phyloP scores from a whole-genome alignment of 1,140 invertebrate genomes.

The Eurosta solidaginis region DNA sequence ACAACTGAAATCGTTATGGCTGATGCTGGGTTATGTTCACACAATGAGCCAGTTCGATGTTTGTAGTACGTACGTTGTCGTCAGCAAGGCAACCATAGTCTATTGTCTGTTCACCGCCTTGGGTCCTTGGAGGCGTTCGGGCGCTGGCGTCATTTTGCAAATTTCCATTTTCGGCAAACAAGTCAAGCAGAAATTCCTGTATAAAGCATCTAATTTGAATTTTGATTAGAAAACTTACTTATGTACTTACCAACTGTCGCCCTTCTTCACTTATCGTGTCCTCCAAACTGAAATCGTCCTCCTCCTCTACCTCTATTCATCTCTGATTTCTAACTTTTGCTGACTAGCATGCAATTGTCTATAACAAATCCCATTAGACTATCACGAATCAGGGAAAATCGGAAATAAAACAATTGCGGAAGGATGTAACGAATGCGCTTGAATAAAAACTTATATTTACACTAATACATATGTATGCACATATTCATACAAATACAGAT shows the following conservation, averaged over 20 bases:
- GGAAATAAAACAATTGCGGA: conserved; percentile 21
- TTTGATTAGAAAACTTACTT: conserved; percentile 59
- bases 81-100: neutral
- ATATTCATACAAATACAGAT: neutral
- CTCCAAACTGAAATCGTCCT: no score
- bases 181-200: conserved; percentile 25
- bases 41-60: conserved; percentile 12
- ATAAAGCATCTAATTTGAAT: conserved; percentile 53
- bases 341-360: conserved; percentile 23
- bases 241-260: conserved; percentile 26
- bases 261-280: neutral
- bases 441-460: neutral
- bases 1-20: conserved; percentile 55
- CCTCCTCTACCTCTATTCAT: no score
- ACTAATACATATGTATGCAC: neutral
- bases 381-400: conserved; percentile 13
- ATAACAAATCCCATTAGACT: conserved; percentile 27
- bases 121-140: neutral
- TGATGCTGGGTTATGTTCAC: conserved; percentile 52
- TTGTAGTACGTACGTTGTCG: neutral
- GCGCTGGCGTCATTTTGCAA: neutral
- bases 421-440: neutral
- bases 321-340: no score
- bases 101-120: neutral
- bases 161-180: conserved; percentile 1